Evolutionary conservation across 1,140 invertebrate genomes (phyloP).

Genomic region (Diorhabda carinulata): DNA sequence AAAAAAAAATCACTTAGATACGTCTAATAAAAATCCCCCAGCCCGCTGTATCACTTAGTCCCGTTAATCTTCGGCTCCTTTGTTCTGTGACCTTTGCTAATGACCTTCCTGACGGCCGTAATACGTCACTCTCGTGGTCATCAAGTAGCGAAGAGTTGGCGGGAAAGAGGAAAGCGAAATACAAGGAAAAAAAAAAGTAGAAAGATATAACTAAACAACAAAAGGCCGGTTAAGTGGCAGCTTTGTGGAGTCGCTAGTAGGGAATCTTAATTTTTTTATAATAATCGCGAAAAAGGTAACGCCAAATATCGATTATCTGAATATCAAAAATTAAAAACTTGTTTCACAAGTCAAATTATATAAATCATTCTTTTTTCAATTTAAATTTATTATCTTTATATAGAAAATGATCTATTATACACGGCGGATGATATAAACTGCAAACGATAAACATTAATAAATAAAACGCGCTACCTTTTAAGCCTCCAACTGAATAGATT

Average conservation of each 20-base stretch:
- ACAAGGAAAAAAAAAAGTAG: constrained; percentile 3
- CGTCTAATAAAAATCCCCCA: constrained; percentile 2
- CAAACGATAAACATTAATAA: no score
- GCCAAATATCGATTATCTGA: no score
- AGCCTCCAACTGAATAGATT: neutral
- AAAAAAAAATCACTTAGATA: constrained; percentile 1
- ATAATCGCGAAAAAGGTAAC: neutral
- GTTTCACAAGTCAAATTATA: no score
- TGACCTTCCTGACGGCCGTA: neutral
- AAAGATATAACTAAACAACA: constrained; percentile 27
- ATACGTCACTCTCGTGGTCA: constrained; percentile 8
- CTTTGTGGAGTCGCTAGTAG: constrained; percentile 19
- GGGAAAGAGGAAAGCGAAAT: neutral
- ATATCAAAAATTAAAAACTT: no score
- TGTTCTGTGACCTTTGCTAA: neutral
- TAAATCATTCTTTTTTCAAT: no score
- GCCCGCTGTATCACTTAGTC: neutral
- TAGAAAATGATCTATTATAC: no score
- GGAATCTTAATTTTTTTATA: neutral
- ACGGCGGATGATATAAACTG: no score
- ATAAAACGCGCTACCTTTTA: neutral
- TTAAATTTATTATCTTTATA: no score
- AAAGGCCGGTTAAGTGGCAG: constrained; percentile 29
- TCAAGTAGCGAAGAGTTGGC: constrained; percentile 6
- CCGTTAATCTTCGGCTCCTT: constrained; percentile 1